Evolutionary conservation across 2,113 vertebrate species (phyloP).

Genomic region (Cynocephalus volans): DNA sequence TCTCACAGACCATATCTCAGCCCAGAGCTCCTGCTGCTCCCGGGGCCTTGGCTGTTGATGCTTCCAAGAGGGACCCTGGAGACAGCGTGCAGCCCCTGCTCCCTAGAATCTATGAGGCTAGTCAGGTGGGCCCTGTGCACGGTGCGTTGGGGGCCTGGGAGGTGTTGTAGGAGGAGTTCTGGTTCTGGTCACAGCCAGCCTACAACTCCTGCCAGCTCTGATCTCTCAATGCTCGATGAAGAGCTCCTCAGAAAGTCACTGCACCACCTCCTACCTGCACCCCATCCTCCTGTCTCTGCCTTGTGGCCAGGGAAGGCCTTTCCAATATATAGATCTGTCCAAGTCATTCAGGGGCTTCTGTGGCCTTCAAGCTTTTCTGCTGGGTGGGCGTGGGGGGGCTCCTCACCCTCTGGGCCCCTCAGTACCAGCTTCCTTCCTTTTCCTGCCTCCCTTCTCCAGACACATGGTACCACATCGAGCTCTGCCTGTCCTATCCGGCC

Average conservation of each 20-base stretch:
- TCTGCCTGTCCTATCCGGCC: too few relatives aligned
- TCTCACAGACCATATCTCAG: neutral
- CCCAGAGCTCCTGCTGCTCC: neutral
- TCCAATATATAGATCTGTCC: neutral
- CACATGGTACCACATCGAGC: too few relatives aligned
- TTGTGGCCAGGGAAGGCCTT: neutral
- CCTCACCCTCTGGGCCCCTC: neutral
- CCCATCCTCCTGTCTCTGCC: neutral
- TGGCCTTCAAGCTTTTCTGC: neutral
- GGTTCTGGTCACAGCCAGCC: neutral
- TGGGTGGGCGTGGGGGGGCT: neutral
- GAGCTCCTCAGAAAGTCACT: neutral
- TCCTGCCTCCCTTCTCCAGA: neutral
- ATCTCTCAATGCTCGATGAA: neutral
- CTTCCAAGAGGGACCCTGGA: neutral
- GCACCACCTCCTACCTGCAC: neutral
- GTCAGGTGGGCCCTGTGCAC: neutral
- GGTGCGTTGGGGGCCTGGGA: accelerated
- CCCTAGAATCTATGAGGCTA: accelerated
- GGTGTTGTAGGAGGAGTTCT: accelerated
- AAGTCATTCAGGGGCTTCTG: neutral
- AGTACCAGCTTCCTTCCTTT: neutral
- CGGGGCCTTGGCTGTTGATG: neutral
- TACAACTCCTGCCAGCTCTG: neutral
- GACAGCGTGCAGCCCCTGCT: neutral